Evolutionary conservation across 1,140 invertebrate genomes (phyloP).

Genomic region (Berghia stephanieae): DNA sequence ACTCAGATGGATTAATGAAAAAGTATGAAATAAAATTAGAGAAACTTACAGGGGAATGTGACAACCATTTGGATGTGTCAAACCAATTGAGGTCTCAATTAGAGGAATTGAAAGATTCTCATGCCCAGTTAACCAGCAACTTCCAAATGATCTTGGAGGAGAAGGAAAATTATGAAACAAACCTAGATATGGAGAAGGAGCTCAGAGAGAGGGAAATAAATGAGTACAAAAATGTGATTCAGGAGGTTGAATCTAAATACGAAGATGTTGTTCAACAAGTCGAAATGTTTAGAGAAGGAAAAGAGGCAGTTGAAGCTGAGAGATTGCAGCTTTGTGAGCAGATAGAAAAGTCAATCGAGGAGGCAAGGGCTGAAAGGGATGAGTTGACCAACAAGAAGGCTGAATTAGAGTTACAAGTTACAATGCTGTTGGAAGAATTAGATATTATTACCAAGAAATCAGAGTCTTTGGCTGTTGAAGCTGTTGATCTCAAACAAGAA

Average conservation of each 20-base stretch:
- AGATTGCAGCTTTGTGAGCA: not conserved
- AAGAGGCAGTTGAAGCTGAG: constrained; percentile 18
- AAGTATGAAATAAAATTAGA: constrained; percentile 23
- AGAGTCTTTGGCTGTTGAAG: not conserved
- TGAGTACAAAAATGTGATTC: too few relatives aligned
- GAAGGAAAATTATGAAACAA: too few relatives aligned
- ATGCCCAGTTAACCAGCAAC: too few relatives aligned
- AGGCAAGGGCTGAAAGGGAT: not conserved
- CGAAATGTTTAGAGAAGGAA: constrained; percentile 1
- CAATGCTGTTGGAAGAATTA: too few relatives aligned
- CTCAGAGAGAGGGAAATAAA: too few relatives aligned
- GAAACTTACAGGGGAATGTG: constrained; percentile 18
- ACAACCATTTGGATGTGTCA: too few relatives aligned
- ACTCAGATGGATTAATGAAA: constrained; percentile 15
- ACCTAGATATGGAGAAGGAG: too few relatives aligned
- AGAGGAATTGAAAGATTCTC: too few relatives aligned
- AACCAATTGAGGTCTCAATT: too few relatives aligned
- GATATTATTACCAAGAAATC: not conserved
- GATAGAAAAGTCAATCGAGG: constrained; percentile 1
- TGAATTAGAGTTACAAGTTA: not conserved
- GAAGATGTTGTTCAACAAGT: too few relatives aligned
- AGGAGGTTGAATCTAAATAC: too few relatives aligned
- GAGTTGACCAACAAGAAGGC: not conserved
- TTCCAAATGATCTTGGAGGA: too few relatives aligned
- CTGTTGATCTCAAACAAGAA: not conserved